Evolutionary conservation across 2,888 invertebrate genomes (phyloP), one percentile per base, ranked within the genome.

Genomic region (Napeogenes inachia): DNA sequence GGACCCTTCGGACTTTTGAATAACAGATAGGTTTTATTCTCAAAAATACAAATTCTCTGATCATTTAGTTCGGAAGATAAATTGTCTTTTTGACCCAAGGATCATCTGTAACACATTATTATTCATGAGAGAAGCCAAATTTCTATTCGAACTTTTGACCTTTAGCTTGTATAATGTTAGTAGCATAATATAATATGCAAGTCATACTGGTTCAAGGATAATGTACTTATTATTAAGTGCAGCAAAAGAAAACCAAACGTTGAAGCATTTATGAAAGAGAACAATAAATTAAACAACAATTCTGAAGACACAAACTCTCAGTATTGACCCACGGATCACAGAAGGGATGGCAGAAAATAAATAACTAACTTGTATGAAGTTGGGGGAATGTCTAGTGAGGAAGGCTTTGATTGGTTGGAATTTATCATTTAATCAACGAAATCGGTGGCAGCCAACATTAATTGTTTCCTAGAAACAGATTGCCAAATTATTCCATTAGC

Each of bases 381-480:
- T 6, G 6, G 6, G 54, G 56, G 54, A 60, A 50, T 32, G 55
- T 54, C 62, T 46, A 60, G n/a, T 54, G 47, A 50, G 46, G 35
- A 57, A 54, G 35, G 45, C 53, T 42, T 33, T 53, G 58, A 65
- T 68, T 62, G 59, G 54, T 66, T 59, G 57, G 60, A 63, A 66
- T 64, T 64, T 55, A 59, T 57, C 60, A 64, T 66, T 64, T 42
- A 57, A n/a, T 56, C 45, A 60, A 68, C 57, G 65, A 57, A 61
- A 57, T 57, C 32, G 21, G 56, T 46, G 53, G 35, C 53, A 6
- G 38, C 21, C 54, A 57, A 47, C 56, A 60, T 54, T 66, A 62
- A 64, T 64, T 64, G 61, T 64, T 68, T 66, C 64, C 50, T 8
- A 45, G 68, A 64, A 68, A 45, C 30, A 55, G n/a, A 62, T 60